A percentile compares a stretch with the other conserved stretches of the same genome.
These are phyloP conservation scores for Ricordea florida DNA, from an alignment of 92 coral and sea anemone genomes.

Conservation along the genomic window DNA sequence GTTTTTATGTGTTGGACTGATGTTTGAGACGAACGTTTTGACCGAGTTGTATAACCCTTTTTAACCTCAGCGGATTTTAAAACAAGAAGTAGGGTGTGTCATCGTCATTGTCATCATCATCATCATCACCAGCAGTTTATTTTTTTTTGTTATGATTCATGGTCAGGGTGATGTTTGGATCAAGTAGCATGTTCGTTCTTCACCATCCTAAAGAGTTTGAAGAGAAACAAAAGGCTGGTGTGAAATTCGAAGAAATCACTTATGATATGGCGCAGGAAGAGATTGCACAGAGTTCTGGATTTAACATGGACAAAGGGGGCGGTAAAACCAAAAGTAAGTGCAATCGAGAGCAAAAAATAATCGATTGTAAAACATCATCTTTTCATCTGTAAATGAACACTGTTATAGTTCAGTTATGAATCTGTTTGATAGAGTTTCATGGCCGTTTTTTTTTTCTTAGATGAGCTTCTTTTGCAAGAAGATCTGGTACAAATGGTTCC, in stretches of 20 bases:
- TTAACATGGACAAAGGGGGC: slow-evolving; percentile 85
- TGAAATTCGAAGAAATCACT: slow-evolving; percentile 66
- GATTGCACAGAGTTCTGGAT: slow-evolving; percentile 87
- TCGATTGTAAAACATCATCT: too few relatives aligned
- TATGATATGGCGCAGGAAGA: slow-evolving; percentile 94
- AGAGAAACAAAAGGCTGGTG: slow-evolving; percentile 57
- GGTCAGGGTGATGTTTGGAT: slow-evolving; percentile 89
- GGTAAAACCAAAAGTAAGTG: slow-evolving; percentile 86
- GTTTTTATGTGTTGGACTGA: too few relatives aligned
- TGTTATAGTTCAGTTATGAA: too few relatives aligned
- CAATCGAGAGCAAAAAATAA: neutral
- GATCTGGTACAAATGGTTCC: slow-evolving; percentile 89
- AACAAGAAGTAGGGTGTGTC: too few relatives aligned
- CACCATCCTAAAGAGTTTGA: slow-evolving; percentile 81
- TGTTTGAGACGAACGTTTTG: too few relatives aligned
- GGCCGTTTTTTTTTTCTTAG: slow-evolving; percentile 21
- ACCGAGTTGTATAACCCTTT: neutral
- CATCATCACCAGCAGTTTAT: too few relatives aligned
- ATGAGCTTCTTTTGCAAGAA: slow-evolving; percentile 87
- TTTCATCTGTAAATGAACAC: too few relatives aligned
- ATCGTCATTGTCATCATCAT: too few relatives aligned
- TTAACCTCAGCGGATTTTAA: too few relatives aligned
- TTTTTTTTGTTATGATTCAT: neutral
- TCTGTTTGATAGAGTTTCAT: neutral
- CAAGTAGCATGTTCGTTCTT: slow-evolving; percentile 81